Percentiles rank a stretch among this genome's conserved stretches.
Evolutionary conservation across 2,797 vertebrate genomes (phyloP).

Genomic region (Antrozous pallidus): DNA sequence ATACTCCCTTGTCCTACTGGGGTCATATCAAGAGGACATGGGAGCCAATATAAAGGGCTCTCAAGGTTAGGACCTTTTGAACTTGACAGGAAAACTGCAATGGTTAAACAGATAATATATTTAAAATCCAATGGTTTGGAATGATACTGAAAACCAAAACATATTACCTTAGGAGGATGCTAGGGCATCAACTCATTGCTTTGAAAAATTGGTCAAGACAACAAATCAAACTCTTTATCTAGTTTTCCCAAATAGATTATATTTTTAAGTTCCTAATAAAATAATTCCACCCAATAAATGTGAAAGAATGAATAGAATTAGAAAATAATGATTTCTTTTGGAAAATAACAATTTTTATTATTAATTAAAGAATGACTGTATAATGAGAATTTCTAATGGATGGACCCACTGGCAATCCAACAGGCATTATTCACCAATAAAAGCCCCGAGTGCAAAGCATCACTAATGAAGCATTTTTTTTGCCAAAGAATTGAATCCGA

Average conservation of each 20-base stretch:
- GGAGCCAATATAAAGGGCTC: not conserved
- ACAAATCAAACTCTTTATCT: not conserved
- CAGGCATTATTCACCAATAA: not conserved
- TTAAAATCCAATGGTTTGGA: not conserved
- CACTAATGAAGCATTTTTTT: not conserved
- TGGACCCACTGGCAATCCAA: not conserved
- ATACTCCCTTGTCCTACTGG: not conserved
- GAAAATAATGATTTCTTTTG: not conserved
- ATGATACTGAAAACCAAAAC: conserved; percentile 29
- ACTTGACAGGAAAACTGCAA: not conserved
- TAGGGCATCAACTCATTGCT: not conserved
- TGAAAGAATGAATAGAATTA: not conserved
- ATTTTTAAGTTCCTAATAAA: conserved; percentile 35
- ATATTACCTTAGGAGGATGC: not conserved
- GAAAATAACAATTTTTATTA: not conserved
- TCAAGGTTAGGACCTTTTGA: not conserved
- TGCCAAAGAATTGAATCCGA: not conserved
- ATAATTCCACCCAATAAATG: not conserved
- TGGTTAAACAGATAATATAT: not conserved
- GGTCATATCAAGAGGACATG: not conserved
- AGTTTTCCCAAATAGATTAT: not conserved
- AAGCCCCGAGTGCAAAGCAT: not conserved
- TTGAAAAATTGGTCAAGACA: conserved; percentile 19
- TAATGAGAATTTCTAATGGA: not conserved
- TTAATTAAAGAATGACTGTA: not conserved